A percentile compares a stretch with the other conserved stretches of the same genome.
Evolutionary conservation across 2,888 invertebrate genomes (phyloP).

Genomic region (Theretra japonica): DNA sequence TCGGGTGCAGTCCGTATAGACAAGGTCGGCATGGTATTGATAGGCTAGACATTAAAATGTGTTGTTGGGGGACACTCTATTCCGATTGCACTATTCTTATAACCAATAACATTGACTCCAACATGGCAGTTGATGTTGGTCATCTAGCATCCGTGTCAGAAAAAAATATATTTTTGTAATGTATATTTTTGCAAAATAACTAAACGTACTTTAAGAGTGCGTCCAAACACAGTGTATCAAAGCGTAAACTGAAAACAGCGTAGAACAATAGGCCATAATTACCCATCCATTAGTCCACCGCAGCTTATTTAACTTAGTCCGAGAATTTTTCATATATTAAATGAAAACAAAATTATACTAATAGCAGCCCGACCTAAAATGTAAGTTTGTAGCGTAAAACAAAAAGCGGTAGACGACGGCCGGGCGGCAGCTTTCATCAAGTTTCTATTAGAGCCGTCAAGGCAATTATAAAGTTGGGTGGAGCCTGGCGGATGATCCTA

Average conservation of each 20-base stretch:
- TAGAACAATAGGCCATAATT: slow-evolving; percentile 28
- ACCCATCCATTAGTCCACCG: slow-evolving; percentile 32
- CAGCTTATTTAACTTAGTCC: slow-evolving; percentile 47
- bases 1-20: no score
- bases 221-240: not conserved
- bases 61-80: no score
- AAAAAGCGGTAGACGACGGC: slow-evolving; percentile 65
- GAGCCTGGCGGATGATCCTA: slow-evolving; percentile 62
- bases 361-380: slow-evolving; percentile 65
- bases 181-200: not conserved
- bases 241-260: not conserved
- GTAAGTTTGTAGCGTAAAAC: slow-evolving; percentile 70
- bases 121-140: no score
- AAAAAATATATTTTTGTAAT: no score
- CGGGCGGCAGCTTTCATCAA: slow-evolving; percentile 78
- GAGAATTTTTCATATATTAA: slow-evolving; percentile 26
- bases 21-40: no score
- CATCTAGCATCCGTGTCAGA: no score
- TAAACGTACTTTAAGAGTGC: not conserved
- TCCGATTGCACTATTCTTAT: no score
- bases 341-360: slow-evolving; percentile 49
- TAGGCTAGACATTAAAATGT: no score
- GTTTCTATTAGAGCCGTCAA: slow-evolving; percentile 80
- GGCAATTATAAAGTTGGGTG: slow-evolving; percentile 80
- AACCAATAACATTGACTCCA: no score